Evolutionary conservation across 2,797 vertebrate genomes (phyloP), one percentile per base, ranked within the genome.

Genomic region (Typhlichthys subterraneus): DNA sequence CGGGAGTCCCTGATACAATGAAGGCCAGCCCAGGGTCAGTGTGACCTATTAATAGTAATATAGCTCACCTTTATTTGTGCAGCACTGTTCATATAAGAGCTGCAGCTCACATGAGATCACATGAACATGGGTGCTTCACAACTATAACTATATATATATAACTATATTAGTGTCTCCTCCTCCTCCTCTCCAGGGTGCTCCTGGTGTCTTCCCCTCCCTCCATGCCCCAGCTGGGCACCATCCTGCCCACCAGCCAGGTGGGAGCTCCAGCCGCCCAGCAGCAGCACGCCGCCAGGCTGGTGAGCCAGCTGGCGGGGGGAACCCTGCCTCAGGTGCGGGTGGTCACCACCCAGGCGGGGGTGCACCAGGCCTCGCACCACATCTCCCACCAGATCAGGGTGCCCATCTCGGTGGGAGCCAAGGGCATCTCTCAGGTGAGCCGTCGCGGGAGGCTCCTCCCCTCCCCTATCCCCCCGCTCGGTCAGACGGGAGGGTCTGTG

Each of bases 271-370:
- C 76, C 15, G 81, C 93, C 2, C 93, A 93, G 0, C 84, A 94
- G 0, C 95, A 95, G 74, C 88, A 91, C 0, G 48, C 95, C 0
- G 61, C 93, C 0, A 90, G 95, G 19, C 88, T 95, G 0, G 85
- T 96, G 46, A 92, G 91, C 67, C 95, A 97, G 63, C 86, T 95
- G 0, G 81, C 92, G 0, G 84, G 94, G 0, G 79, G 95, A 11
- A 91, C 94, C 5, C 91, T 98, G 48, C 94, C 97, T 0, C 98
- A 98, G 86, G 96, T 99, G 3, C 91, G 96, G 0, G 95, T 99
- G 11, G 96, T 99, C 62, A 91, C 94, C 0, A 82, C 96, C 52
- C 96, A 94, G 59, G 85, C 94, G 0, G 86, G 92, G 64, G 87
- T 95, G 11, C 94, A 95, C 50, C 91, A 95, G 49, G 76, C 87